Evolutionary conservation across 2,113 vertebrate genomes (phyloP).

Genomic region (Pygathrix nemaeus): DNA sequence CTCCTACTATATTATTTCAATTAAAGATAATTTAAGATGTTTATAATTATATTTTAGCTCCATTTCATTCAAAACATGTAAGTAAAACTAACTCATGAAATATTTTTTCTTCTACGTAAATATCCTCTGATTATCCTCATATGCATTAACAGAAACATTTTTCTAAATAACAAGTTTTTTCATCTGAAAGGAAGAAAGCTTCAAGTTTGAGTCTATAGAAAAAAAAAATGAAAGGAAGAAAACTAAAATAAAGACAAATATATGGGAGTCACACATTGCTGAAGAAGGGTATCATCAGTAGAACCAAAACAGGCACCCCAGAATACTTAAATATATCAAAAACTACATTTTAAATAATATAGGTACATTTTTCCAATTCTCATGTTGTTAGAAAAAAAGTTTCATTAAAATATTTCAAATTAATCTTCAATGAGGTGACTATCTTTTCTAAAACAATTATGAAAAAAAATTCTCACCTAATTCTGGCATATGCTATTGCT

Average conservation of each 20-base stretch:
- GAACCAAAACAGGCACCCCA: not conserved
- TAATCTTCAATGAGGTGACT: not conserved
- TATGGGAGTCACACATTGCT: not conserved
- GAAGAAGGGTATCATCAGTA: not conserved
- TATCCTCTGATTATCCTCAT: not conserved
- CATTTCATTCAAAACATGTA: constrained; percentile 23
- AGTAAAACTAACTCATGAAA: not conserved
- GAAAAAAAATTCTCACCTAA: not conserved
- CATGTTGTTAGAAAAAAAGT: not conserved
- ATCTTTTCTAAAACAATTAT: not conserved
- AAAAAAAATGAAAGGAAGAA: not conserved
- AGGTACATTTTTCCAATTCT: not conserved
- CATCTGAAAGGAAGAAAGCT: not conserved
- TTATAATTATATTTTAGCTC: constrained; percentile 33
- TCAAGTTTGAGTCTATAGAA: too few relatives aligned
- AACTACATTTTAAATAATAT: not conserved
- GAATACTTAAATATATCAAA: not conserved
- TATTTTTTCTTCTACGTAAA: not conserved
- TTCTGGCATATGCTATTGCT: not conserved
- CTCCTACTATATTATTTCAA: constrained; percentile 11
- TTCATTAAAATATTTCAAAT: constrained; percentile 11
- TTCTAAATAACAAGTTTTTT: not conserved
- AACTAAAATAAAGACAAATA: not conserved
- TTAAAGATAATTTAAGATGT: constrained; percentile 2
- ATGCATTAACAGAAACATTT: not conserved